These are phyloP conservation scores for Prionchulus punctatus DNA, from an alignment of 2,888 invertebrate species.

Conservation along the genomic window DNA sequence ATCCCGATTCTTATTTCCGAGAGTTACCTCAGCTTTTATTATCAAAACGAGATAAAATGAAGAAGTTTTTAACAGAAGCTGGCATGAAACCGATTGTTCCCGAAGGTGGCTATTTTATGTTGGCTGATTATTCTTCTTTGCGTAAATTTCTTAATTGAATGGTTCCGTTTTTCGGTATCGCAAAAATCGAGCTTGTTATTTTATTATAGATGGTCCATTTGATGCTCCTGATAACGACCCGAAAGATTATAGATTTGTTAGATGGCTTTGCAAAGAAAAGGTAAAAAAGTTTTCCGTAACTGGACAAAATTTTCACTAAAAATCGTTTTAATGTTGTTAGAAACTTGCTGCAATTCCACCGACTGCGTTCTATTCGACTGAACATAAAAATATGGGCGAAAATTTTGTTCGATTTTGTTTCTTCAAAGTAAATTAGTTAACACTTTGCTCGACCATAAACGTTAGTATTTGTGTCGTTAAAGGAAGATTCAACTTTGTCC, in stretches of 20 bases:
- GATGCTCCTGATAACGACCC: slow-evolving; percentile 28
- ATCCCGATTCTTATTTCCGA: slow-evolving; percentile 64
- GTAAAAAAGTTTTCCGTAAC: slow-evolving; percentile 16
- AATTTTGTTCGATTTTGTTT: slow-evolving; percentile 80
- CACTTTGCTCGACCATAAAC: neutral
- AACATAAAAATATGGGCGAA: slow-evolving; percentile 62
- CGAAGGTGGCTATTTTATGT: slow-evolving; percentile 90
- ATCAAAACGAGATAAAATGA: slow-evolving; percentile 62
- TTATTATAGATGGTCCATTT: neutral
- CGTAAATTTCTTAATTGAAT: slow-evolving; percentile 41
- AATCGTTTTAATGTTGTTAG: slow-evolving; percentile 31
- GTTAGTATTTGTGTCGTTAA: slow-evolving; percentile 9
- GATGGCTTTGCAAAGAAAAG: slow-evolving; percentile 79
- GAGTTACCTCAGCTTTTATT: slow-evolving; percentile 56
- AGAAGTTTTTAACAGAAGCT: slow-evolving; percentile 52
- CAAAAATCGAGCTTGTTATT: neutral
- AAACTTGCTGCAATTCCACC: slow-evolving; percentile 85
- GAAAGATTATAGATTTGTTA: slow-evolving; percentile 73
- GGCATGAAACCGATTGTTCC: slow-evolving; percentile 82
- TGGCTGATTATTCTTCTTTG: slow-evolving; percentile 72
- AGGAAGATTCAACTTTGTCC: slow-evolving; percentile 34
- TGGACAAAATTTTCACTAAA: neutral
- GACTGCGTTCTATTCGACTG: slow-evolving; percentile 69
- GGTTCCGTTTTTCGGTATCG: too few species aligned
- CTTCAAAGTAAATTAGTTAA: slow-evolving; percentile 47